Evolutionary conservation across 2,888 invertebrate species (phyloP), one percentile per base, ranked within the genome.

Genomic region (Leptura quadrifasciata): DNA sequence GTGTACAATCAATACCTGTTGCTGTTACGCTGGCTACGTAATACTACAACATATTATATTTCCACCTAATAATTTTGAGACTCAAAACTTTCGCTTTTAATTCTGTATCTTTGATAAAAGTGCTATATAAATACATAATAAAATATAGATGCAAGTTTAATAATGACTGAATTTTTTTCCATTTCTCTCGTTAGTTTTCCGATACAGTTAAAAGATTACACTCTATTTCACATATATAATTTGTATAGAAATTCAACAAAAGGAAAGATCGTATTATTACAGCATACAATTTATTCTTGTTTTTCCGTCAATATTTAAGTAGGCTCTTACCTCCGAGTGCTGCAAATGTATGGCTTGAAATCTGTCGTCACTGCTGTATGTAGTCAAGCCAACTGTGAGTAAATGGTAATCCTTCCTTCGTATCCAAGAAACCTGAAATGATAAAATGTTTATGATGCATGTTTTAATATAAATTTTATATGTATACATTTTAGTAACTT

Each of bases 291-390:
- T 31, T 9, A 31, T 65, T 47, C 47, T 31, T 57, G 75, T 75
- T 73, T 39, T 52, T 24, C 24, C 24, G 17, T 78, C 15, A 78
- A 78, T 74, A 74, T 70, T 74, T 70, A 24, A 78, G 55, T 24
- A 54, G 55, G 55, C 69, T 64, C 84, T 91, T 91, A 95, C 95
- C 93, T 96, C 96, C 83, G 95, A 95, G 90, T 96, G 95, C 86
- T 95, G 95, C 80, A 95, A 91, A 89, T 97, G 96, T 83, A 95
- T 94, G 63, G 96, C 95, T 87, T 95, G 95, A 90, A 96, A 97
- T 85, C 97, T 92, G 87, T 95, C 96, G 87, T 97, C 97, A 82
- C 96, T 96, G 85, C 96, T 96, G 90, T 97, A 97, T 2, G 96
- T 96, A 58, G 95, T 95, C 82, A 95, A 90, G 5, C 96, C 96